Percentiles rank a stretch among this genome's conserved stretches.
These are phyloP conservation scores for Notoglanidium macrostoma DNA, from an alignment of 2,797 vertebrate species.

Conservation along the genomic window DNA sequence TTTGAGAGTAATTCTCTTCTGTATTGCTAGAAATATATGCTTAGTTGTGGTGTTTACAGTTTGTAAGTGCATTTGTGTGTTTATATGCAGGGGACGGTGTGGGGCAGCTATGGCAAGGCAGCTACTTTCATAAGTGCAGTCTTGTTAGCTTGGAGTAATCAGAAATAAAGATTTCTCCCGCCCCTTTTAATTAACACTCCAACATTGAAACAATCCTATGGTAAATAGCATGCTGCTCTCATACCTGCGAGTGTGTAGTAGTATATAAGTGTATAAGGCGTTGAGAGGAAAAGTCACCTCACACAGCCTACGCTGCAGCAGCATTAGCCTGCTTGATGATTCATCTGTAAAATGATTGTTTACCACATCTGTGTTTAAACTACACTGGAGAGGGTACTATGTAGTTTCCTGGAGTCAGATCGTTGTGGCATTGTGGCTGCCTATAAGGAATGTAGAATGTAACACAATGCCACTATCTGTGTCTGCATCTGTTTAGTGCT, in stretches of 20 bases:
- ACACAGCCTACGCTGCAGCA: conserved; percentile 20
- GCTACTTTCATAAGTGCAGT: neutral
- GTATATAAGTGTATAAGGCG: neutral
- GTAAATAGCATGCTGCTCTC: neutral
- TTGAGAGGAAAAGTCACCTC: neutral
- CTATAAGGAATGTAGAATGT: neutral
- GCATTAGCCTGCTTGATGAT: conserved; percentile 20
- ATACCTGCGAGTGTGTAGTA: neutral
- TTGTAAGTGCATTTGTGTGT: neutral
- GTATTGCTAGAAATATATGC: neutral
- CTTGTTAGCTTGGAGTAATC: neutral
- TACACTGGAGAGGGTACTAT: conserved; percentile 1
- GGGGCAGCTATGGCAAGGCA: neutral
- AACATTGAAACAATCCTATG: neutral
- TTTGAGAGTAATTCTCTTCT: neutral
- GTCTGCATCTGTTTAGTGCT: neutral
- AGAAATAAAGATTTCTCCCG: conserved; percentile 6
- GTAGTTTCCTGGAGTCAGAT: neutral
- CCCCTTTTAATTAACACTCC: neutral
- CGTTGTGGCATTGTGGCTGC: neutral
- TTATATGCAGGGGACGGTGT: neutral
- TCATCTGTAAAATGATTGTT: conserved; percentile 14
- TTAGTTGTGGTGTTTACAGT: neutral
- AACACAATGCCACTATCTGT: conserved; percentile 1
- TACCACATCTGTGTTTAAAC: conserved; percentile 13